A percentile compares a stretch with the other conserved stretches of the same genome.
phyloP scores from a whole-genome alignment of 2,888 invertebrate species.

The Leptopterna dolabrata region DNA sequence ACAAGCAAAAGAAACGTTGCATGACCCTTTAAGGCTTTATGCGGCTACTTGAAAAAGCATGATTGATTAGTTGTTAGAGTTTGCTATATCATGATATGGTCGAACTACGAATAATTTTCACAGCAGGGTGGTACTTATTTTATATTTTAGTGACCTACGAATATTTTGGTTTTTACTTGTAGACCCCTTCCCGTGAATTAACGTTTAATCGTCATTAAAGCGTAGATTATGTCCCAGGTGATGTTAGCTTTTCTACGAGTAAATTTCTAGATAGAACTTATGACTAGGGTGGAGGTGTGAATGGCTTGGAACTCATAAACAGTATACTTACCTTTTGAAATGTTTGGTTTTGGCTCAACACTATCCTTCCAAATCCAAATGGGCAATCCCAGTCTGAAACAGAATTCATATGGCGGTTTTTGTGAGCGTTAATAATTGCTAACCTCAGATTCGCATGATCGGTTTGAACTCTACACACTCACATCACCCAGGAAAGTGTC shows the following conservation, averaged over 20 bases:
- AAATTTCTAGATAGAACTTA: background rate
- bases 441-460: too few species aligned
- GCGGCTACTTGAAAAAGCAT: background rate
- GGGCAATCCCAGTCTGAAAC: background rate
- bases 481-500: too few species aligned
- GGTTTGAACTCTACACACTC: too few species aligned
- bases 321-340: background rate
- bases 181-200: background rate
- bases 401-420: too few species aligned
- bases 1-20: background rate
- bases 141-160: background rate
- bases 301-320: background rate
- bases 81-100: background rate
- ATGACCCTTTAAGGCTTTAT: background rate
- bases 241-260: background rate
- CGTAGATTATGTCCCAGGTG: background rate
- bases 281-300: background rate
- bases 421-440: too few species aligned
- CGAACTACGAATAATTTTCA: background rate
- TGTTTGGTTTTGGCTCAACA: background rate
- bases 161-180: background rate
- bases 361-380: background rate
- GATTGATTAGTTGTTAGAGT: background rate
- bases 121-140: background rate
- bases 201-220: background rate